Evolutionary conservation across 2,888 invertebrate species (phyloP), one percentile per base, ranked within the genome.

Genomic region (Teleiodes luculella): DNA sequence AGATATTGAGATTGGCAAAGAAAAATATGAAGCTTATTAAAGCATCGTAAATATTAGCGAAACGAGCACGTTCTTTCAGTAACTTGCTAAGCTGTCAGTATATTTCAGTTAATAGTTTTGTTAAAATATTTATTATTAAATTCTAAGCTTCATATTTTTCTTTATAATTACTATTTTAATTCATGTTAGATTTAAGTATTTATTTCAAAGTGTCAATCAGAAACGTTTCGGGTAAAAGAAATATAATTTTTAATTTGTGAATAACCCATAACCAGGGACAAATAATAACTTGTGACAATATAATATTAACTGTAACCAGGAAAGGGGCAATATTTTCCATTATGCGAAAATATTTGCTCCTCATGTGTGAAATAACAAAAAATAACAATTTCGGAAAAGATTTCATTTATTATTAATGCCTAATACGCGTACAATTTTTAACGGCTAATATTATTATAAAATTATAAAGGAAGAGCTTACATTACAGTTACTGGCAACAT

Each of bases 181-280:
- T 37, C 54, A 50, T 62, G 13, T 55, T 61, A 57, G 58, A 59
- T 62, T 54, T 55, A 54, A 66, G 61, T 63, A 54, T 57, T 61
- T 57, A 73, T 76, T 88, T 86, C 86, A 88, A 86, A 88, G 88
- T 88, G 88, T 87, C 88, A 88, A 88, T 88, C 87, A 76, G 80
- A 43, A 71, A 68, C 71, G 70, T 74, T 66, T 71, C 78, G 78
- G 80, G 75, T 72, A 35, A 61, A 61, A 41, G 61, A 66, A 63
- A 41, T 61, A 61, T 61, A 59, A 60, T 53, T 46, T 54, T 53
- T 54, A 47, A 52, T 58, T 59, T 76, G 74, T 82, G 76, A 83
- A 70, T 83, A 84, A 83, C 80, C 75, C 69, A 67, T 81, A 80
- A 80, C 73, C 66, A 58, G 70, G 79, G 77, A 70, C 67, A 69